phyloP scores from a whole-genome alignment of 2,113 vertebrate species.

The Catagonus wagneri region DNA sequence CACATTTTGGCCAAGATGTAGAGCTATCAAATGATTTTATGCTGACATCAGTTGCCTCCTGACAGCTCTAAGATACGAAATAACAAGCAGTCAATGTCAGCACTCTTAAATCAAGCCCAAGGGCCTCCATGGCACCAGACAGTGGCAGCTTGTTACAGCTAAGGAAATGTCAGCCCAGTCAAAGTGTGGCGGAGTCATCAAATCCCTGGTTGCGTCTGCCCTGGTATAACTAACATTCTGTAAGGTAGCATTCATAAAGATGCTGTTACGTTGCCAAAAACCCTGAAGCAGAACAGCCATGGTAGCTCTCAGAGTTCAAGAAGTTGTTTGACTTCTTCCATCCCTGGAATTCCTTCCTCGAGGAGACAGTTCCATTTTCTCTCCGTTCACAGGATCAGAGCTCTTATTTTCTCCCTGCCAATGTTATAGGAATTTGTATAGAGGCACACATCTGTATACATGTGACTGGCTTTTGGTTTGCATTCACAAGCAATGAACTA shows the following conservation, averaged over 20 bases:
- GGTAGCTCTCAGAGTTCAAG: slow-evolving; percentile 41
- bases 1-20: slow-evolving; percentile 83
- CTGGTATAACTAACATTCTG: slow-evolving; percentile 79
- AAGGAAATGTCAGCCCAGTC: slow-evolving; percentile 92
- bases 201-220: slow-evolving; percentile 83
- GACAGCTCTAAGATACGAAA: slow-evolving; percentile 93
- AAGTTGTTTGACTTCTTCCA: slow-evolving; percentile 52
- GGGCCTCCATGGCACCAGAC: slow-evolving; percentile 88
- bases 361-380: slow-evolving; percentile 36
- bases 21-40: slow-evolving; percentile 90
- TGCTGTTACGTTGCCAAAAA: slow-evolving; percentile 44
- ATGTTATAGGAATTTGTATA: background rate
- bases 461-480: background rate
- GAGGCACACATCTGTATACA: background rate
- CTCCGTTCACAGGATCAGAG: background rate
- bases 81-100: slow-evolving; percentile 94
- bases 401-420: background rate
- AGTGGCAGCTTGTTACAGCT: slow-evolving; percentile 91
- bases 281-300: slow-evolving; percentile 62
- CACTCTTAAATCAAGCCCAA: slow-evolving; percentile 90
- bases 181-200: slow-evolving; percentile 86
- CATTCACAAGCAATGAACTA: background rate
- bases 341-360: slow-evolving; percentile 28
- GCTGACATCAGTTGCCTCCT: slow-evolving; percentile 91
- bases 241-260: slow-evolving; percentile 81